Conservation (phyloP, 2,797 vertebrate genomes). For the Anabas testudineus region DNA sequence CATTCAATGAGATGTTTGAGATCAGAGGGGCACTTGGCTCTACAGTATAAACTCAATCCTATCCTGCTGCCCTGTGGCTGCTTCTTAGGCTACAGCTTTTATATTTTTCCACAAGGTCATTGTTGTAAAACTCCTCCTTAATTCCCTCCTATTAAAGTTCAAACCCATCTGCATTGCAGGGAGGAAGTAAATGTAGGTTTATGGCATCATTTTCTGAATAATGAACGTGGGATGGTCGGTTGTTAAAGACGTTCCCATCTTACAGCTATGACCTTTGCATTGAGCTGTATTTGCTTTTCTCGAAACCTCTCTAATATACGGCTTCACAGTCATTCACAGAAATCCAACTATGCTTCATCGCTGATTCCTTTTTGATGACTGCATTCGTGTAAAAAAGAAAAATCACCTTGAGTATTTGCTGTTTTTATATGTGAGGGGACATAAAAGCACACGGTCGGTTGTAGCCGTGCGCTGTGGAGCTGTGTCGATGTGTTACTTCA, state of each 20-base stretch:
- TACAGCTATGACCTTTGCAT: constrained; percentile 53
- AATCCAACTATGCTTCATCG: constrained; percentile 5
- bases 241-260: constrained; percentile 56
- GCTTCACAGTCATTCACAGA: not conserved
- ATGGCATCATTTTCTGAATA: constrained; percentile 67
- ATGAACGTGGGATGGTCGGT: constrained; percentile 50
- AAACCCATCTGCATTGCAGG: constrained; percentile 73
- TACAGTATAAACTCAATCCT: constrained; percentile 74
- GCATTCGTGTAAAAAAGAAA: constrained; percentile 41
- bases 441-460: constrained; percentile 25
- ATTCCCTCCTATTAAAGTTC: constrained; percentile 64
- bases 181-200: constrained; percentile 71
- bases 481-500: constrained; percentile 12
- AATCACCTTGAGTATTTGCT: constrained; percentile 20
- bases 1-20: constrained; percentile 61
- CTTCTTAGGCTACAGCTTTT: constrained; percentile 54
- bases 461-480: constrained; percentile 18
- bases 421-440: constrained; percentile 30
- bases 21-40: constrained; percentile 57
- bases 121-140: constrained; percentile 68
- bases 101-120: constrained; percentile 74
- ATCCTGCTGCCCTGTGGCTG: constrained; percentile 54
- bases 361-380: constrained; percentile 24
- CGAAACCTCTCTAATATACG: constrained; percentile 14
- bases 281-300: constrained; percentile 48